Evolutionary conservation across 2,113 vertebrate species (phyloP), one percentile per base, ranked within the genome.

Genomic region (Sinocyclocheilus maitianheensis): DNA sequence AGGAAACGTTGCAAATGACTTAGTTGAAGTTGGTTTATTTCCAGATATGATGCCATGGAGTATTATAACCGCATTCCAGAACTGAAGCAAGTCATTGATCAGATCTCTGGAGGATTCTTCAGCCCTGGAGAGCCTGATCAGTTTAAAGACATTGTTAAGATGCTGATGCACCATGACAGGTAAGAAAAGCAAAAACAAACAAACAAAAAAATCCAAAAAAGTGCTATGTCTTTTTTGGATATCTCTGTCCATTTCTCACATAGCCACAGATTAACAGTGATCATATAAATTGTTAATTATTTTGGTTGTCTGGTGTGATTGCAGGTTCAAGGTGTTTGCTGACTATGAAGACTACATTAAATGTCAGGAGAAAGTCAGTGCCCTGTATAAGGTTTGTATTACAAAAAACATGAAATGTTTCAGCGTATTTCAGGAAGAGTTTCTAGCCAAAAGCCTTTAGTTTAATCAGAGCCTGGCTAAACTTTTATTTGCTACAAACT

Each of bases 311-410:
- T 51, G 9, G 30, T 40, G 65, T 48, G 63, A 58, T 85, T 89
- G 53, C 91, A 98, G 97, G 89, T 98, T 96, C 90, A 98, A 98
- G 91, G 96, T 97, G 80, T 98, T 98, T 89, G 97, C 97, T 58
- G 97, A 98, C 92, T 98, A 96, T 72, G 96, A 98, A 90, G 96
- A 95, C 20, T 98, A 98, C 72, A 94, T 97, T 7, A 96, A 96
- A 91, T 95, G 96, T 91, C 97, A 98, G 91, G 97, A 98, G 11
- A 94, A 90, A 90, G 97, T 97, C 91, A 97, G 94, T 11, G 92
- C 91, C 60, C 91, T 98, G 58, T 98, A 97, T 90, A 97, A 96
- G 97, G 97, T 98, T 77, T 93, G 92, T 88, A 82, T 58, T 40
- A 53, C n/a, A n/a, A 55, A 60, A n/a, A 40, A 40, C 34, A 77